phyloP scores from a whole-genome alignment of 1,140 invertebrate genomes.

The Habropoda laboriosa region DNA sequence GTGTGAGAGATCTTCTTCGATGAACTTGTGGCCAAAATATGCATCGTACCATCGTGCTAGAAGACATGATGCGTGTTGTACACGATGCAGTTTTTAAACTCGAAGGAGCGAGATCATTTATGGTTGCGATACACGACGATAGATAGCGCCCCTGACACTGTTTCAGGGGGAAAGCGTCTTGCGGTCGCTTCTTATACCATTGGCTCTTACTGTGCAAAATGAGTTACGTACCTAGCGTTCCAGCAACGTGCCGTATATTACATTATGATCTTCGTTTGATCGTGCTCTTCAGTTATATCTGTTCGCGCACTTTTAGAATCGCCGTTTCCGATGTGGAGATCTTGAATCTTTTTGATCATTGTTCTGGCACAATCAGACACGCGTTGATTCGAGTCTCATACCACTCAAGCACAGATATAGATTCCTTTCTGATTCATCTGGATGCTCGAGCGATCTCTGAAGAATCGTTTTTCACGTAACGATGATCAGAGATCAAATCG shows the following conservation, averaged over 20 bases:
- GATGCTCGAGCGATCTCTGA: constrained; percentile 1
- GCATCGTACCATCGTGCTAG: constrained; percentile 47
- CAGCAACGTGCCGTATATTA: constrained; percentile 50
- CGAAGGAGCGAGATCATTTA: constrained; percentile 38
- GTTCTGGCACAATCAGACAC: too few relatives aligned
- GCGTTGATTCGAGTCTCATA: background rate
- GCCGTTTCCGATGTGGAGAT: background rate
- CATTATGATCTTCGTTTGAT: constrained; percentile 49
- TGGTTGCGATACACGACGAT: constrained; percentile 32
- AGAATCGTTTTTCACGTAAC: background rate
- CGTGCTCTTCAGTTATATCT: constrained; percentile 5
- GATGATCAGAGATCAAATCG: background rate
- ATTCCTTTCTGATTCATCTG: constrained; percentile 23
- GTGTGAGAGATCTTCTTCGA: constrained; percentile 49
- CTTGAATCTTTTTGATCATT: background rate
- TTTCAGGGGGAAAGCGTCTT: constrained; percentile 49
- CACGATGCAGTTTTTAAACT: constrained; percentile 9
- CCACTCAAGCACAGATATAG: background rate
- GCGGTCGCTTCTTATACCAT: constrained; percentile 49
- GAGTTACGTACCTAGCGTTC: constrained; percentile 59
- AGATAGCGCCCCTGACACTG: constrained; percentile 10
- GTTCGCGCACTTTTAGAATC: background rate
- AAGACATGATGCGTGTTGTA: constrained; percentile 4
- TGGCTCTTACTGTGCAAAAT: constrained; percentile 65
- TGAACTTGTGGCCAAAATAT: constrained; percentile 63